Conservation (phyloP, 2,113 vertebrate species). For the Ivindomyrus marchei region DNA sequence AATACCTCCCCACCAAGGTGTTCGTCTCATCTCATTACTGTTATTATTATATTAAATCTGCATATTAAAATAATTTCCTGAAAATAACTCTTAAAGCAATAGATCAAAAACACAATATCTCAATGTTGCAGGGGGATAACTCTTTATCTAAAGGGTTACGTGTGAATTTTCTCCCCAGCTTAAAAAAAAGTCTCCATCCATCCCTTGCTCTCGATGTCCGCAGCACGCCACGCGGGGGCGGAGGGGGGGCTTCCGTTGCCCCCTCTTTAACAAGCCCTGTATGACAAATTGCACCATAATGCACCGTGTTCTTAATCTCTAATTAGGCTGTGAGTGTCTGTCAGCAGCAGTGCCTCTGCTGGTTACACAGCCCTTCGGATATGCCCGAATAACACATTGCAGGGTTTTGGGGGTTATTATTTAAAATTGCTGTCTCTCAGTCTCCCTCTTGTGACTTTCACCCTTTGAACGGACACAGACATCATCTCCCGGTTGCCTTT, state of each 20-base stretch:
- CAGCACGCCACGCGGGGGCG: conserved; percentile 59
- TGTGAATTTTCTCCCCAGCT: background rate
- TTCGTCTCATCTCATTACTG: background rate
- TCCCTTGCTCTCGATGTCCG: conserved; percentile 72
- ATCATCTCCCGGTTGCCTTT: conserved; percentile 80
- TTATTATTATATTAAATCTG: background rate
- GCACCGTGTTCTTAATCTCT: conserved; percentile 83
- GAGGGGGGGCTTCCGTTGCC: conserved; percentile 58
- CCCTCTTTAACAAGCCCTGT: conserved; percentile 83
- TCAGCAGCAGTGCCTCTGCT: conserved; percentile 74
- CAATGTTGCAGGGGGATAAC: background rate
- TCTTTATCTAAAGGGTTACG: background rate
- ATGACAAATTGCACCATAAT: conserved; percentile 86
- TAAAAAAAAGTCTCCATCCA: conserved; percentile 6
- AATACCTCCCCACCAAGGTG: background rate
- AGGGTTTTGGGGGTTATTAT: background rate
- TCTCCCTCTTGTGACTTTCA: conserved; percentile 59
- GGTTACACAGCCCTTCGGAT: conserved; percentile 79
- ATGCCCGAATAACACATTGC: conserved; percentile 69
- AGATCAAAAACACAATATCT: background rate
- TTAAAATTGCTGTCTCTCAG: conserved; percentile 61
- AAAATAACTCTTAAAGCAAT: background rate
- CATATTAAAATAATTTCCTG: background rate
- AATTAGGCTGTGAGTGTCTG: conserved; percentile 84
- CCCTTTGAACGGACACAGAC: conserved; percentile 77